A percentile compares a stretch with the other conserved stretches of the same genome.
These are phyloP conservation scores for Phenacoccus solenopsis DNA, from an alignment of 1,140 invertebrate species.

Conservation along the genomic window DNA sequence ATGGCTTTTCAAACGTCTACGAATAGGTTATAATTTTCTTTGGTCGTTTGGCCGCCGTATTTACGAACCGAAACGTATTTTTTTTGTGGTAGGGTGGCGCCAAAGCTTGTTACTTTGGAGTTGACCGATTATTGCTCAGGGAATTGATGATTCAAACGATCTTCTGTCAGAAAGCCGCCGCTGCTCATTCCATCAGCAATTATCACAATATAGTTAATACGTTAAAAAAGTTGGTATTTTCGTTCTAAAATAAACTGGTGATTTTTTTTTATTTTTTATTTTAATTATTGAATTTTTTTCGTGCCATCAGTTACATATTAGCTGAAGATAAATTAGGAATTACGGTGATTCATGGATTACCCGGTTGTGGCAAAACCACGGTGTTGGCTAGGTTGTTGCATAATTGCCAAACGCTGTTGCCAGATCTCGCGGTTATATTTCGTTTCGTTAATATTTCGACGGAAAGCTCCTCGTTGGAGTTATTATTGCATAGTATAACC, in stretches of 20 bases:
- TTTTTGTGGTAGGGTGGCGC: background rate
- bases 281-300: constrained; percentile 5
- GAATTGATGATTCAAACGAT: constrained; percentile 7
- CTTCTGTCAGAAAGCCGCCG: background rate
- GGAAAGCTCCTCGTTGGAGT: constrained; percentile 49
- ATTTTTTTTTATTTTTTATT: too few species aligned
- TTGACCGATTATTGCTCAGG: background rate
- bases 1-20: too few species aligned
- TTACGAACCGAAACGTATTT: background rate
- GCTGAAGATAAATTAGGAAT: background rate
- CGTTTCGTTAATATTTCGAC: constrained; percentile 53
- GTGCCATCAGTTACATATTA: background rate
- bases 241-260: too few species aligned
- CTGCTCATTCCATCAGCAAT: constrained; percentile 8
- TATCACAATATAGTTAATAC: constrained; percentile 8
- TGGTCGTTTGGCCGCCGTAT: background rate
- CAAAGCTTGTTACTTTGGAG: constrained; percentile 11
- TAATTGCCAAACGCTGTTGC: constrained; percentile 50
- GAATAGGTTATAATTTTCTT: background rate
- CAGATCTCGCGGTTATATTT: constrained; percentile 39
- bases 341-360: constrained; percentile 58
- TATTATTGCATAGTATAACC: constrained; percentile 49
- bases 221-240: background rate
- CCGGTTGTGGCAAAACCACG: constrained; percentile 68
- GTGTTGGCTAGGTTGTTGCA: constrained; percentile 55